phyloP scores from a whole-genome alignment of 1,140 invertebrate genomes.

The Neodiprion fabricii region DNA sequence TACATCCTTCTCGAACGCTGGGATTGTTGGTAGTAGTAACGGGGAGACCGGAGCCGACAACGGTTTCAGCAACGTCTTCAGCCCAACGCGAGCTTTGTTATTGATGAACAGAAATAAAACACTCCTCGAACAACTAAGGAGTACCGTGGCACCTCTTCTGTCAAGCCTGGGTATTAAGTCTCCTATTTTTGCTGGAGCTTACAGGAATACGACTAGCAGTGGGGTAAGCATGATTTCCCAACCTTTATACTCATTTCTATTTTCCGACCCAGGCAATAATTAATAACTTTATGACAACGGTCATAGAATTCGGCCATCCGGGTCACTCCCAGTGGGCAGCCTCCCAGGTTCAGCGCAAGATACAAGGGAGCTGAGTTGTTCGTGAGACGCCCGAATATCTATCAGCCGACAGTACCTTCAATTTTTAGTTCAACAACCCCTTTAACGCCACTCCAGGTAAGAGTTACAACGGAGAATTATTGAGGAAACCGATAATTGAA shows the following conservation, averaged over 20 bases:
- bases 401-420: slow-evolving; percentile 42
- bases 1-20: slow-evolving; percentile 25
- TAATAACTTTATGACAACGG: slow-evolving; percentile 14
- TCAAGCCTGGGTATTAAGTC: slow-evolving; percentile 48
- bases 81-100: slow-evolving; percentile 45
- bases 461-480: slow-evolving; percentile 19
- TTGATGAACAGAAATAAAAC: slow-evolving; percentile 45
- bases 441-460: slow-evolving; percentile 50
- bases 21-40: slow-evolving; percentile 44
- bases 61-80: slow-evolving; percentile 51
- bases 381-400: slow-evolving; percentile 46
- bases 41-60: slow-evolving; percentile 35
- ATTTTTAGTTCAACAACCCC: slow-evolving; percentile 48
- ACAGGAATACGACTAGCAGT: slow-evolving; percentile 45
- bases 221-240: slow-evolving; percentile 37
- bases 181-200: slow-evolving; percentile 48
- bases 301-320: slow-evolving; percentile 50
- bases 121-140: slow-evolving; percentile 52
- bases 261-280: slow-evolving; percentile 12
- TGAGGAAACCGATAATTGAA: slow-evolving; percentile 22
- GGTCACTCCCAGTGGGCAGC: slow-evolving; percentile 50
- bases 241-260: slow-evolving; percentile 12
- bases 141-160: slow-evolving; percentile 56
- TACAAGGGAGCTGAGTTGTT: slow-evolving; percentile 57
- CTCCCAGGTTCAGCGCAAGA: slow-evolving; percentile 55